Base-by-base conservation (phyloP, 2,113 vertebrate species). In the Grus americana region DNA sequence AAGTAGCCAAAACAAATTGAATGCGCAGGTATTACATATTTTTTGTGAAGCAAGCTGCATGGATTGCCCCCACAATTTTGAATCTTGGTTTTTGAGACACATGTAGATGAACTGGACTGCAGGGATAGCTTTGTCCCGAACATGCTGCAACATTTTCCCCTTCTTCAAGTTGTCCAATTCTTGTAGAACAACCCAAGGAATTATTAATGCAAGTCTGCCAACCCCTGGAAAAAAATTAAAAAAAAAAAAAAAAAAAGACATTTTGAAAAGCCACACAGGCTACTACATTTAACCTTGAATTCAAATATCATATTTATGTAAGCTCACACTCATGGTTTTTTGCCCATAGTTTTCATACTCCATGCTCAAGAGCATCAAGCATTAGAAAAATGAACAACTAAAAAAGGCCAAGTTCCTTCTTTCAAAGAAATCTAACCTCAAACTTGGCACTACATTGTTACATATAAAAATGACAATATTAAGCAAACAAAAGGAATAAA, bases 151-250 rank as follows among this genome's bases (percentile, higher is more conserved):
- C 74, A 99, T 95, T 42, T 97, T 98, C 15, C 98, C 98, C 40
- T 96, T 98, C 97, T 99, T 99, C 78, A 99, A 97, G 40, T 98
- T 98, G 87, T 99, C 99, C 96, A 99, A 72, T 95, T 99, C 99
- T 97, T 99, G 99, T 4, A 99, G 97, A 52, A 99, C 99, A 3
- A 99, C 98, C 99, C 99, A 99, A 47, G 99, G 99, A 93, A 99
- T 98, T 88, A 99, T 98, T 93, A 99, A 94, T 4, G 98, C 89
- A 83, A 99, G 98, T 58, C 96, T 98, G 44, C 98, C 98, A 49
- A 99, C 76, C 1, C 96, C 99, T 99, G 55, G 70, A 96, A 97
- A 57, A 19, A 6, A 70, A 70, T 79, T n/a, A n/a, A n/a, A n/a
- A n/a, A 61, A 36, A 36, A 49, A 7, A 34, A 30, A 38, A 13